Evolutionary conservation across 2,888 invertebrate species (phyloP), one percentile per base, ranked within the genome.

Genomic region (Sarcophaga caerulescens): DNA sequence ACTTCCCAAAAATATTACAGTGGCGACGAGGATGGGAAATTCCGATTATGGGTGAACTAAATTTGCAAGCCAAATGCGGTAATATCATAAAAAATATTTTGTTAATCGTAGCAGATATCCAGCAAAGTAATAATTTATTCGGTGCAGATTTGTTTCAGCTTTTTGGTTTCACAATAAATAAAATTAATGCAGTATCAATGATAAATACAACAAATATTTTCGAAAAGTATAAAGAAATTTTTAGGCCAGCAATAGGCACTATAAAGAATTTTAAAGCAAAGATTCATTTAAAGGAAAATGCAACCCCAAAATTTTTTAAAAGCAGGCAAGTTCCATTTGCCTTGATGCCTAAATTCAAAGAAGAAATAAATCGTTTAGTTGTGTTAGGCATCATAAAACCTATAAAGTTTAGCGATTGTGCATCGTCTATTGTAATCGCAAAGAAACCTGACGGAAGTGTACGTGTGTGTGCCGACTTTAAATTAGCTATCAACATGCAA

Each of bases 361-460:
- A 62, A 81, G 88, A 65, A 88, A 88, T 84, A 17, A 89, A 82
- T 73, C 85, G 82, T 79, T 23, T 88, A 14, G 80, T 35, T 35
- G 35, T 35, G 6, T 35, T 83, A 10, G 82, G 76, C 6, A 75
- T 85, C 19, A 77, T 70, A 57, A 77, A 75, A n/a, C 60, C 19
- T 35, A 77, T 82, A 62, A 82, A 66, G 76, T 66, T 90, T 90
- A 88, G 91, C 87, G 14, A 84, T 3, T 68, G 68, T 19, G 68
- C 68, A 17, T 68, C 44, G 17, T 45, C 44, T 25, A 68, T 63
- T 23, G 63, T 63, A 12, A 23, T 63, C 8, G 23, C 21, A 63
- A 8, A 57, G 23, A 90, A 19, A 68, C 89, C 17, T 35, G 91
- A 91, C 69, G 74, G 81, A n/a, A 21, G 63, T 17, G 76, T 91